Percentiles rank a stretch among this genome's conserved stretches.
Evolutionary conservation across 1,140 invertebrate genomes (phyloP).

Genomic region (Leptonema lineaticorne): DNA sequence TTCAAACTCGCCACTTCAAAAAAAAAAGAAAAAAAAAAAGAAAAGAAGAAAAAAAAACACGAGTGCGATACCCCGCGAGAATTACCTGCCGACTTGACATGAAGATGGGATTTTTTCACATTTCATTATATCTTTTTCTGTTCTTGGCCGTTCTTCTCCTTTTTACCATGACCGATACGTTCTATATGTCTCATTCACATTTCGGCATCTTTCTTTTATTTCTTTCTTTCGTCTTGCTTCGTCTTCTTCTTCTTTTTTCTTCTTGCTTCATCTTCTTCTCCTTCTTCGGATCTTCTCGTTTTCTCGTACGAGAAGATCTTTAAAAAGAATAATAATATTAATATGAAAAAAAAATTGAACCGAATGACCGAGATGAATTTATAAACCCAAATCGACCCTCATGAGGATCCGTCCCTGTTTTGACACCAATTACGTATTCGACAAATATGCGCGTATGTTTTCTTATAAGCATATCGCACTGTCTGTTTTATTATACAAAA

Average conservation of each 20-base stretch:
- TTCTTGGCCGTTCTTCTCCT: neutral
- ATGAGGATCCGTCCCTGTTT: conserved; percentile 1
- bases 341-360: too few relatives aligned
- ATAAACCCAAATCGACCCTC: conserved; percentile 1
- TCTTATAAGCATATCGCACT: neutral
- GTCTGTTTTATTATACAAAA: too few relatives aligned
- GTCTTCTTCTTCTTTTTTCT: neutral
- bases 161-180: neutral
- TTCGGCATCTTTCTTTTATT: neutral
- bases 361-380: neutral
- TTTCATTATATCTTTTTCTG: conserved; percentile 15
- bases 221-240: neutral
- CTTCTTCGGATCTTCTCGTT: neutral
- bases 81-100: conserved; percentile 15
- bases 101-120: conserved; percentile 15
- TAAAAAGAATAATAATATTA: too few relatives aligned
- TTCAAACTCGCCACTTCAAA: too few relatives aligned
- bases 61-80: neutral
- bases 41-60: too few relatives aligned
- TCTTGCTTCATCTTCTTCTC: neutral
- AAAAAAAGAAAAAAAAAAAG: too few relatives aligned
- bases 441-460: neutral
- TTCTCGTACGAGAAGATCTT: too few relatives aligned
- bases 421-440: conserved; percentile 6
- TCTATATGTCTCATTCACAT: too few relatives aligned